Evolutionary conservation across 2,888 invertebrate species (phyloP), one percentile per base, ranked within the genome.

Genomic region (Oegoconia quadripuncta): DNA sequence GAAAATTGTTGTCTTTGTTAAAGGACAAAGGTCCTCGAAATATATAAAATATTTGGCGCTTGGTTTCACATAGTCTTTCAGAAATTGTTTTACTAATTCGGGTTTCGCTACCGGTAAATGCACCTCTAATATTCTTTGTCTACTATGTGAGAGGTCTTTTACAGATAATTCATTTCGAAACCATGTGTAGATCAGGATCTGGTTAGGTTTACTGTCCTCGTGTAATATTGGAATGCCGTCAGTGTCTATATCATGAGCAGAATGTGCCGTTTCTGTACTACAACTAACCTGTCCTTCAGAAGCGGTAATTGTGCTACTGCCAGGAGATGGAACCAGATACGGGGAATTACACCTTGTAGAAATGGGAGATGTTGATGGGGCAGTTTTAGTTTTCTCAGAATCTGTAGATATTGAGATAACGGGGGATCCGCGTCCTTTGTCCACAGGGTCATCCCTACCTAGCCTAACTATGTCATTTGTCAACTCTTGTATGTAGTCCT

Each of bases 181-280:
- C 52, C 57, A 59, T 2, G 33, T 37, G 12, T 33, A 34, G 3
- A 55, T 34, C 37, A 60, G 11, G n/a, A 63, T 54, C 47, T 62
- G 63, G 2, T 54, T 56, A 0, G 61, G 50, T 34, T 67, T 61
- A 1, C 46, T 53, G 16, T 61, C 55, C 45, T 64, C 60, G 0
- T 60, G 23, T 23, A 59, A 23, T 4, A 60, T 58, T 1, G 51
- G 58, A 1, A 61, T 60, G 2, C 48, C 54, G 5, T 39, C 20
- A 7, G 36, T 27, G 34, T 53, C 40, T n/a, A 37, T 14, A 13
- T 42, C 25, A 13, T 18, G 11, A 14, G 32, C 34, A 3, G 48
- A 45, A 35, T 48, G 36, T 25, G 28, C 38, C 3, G 44, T 45
- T 5, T 17, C 12, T n/a, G 27, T 29, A n/a, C 32, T 31, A n/a